Percentiles rank a stretch among this genome's conserved stretches.
phyloP scores from a whole-genome alignment of 2,113 vertebrate genomes.

The Podarcis muralis region DNA sequence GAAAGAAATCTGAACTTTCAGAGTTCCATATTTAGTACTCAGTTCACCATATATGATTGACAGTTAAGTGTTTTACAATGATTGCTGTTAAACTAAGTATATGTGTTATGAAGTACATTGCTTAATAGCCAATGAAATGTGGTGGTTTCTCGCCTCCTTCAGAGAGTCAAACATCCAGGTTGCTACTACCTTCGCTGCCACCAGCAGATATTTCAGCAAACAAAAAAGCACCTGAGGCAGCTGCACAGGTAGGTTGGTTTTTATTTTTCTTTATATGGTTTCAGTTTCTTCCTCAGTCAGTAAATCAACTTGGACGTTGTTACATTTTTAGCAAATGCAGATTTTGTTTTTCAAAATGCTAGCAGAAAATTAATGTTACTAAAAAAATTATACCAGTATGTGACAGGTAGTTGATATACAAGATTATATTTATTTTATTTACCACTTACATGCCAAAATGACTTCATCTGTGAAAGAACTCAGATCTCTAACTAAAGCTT shows the following conservation, averaged over 20 bases:
- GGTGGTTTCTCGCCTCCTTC: conserved; percentile 64
- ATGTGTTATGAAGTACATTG: not conserved
- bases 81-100: not conserved
- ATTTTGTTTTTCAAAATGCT: conserved; percentile 27
- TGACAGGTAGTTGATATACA: too few relatives aligned
- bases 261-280: conserved; percentile 40
- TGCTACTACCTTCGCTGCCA: conserved; percentile 56
- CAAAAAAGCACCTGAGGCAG: conserved; percentile 76
- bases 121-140: conserved; percentile 46
- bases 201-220: conserved; percentile 73
- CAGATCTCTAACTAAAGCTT: not conserved
- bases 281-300: not conserved
- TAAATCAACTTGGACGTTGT: conserved; percentile 17
- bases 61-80: not conserved
- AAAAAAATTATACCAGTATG: not conserved
- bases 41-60: not conserved
- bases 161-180: conserved; percentile 78
- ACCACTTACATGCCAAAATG: too few relatives aligned
- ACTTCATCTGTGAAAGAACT: not conserved
- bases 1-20: not conserved
- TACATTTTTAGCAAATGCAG: not conserved
- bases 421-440: too few relatives aligned
- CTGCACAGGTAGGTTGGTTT: conserved; percentile 73
- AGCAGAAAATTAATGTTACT: not conserved
- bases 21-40: not conserved